Base-by-base conservation (phyloP, 2,113 vertebrate species). In the Burhinus oedicnemus region DNA sequence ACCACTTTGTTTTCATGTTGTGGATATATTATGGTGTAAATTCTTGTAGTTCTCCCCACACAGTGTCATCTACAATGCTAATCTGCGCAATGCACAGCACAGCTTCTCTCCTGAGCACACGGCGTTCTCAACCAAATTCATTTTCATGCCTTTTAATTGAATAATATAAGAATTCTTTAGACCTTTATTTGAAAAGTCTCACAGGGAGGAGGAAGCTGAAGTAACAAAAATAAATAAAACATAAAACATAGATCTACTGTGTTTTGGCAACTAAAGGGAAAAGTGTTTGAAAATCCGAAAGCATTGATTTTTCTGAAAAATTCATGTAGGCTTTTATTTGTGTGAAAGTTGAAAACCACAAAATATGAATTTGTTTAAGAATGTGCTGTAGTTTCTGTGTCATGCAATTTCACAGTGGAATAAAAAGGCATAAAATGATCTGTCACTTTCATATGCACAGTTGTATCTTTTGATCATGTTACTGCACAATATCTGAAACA, bases 371-470 rank as follows among this genome's bases (percentile, higher is more conserved):
- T 91, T 96, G 93, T 94, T 96, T 81, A 93, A 94, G 84, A 96
- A 90, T 93, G 75, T 97, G 84, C 91, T 95, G 81, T 97, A 95
- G 95, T 91, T 95, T 85, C 91, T 95, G 82, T 96, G 81, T 93
- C 75, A 89, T 97, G 94, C 93, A 94, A 97, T 96, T 97, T 97
- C 97, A 97, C 96, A 96, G 94, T 95, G 95, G 86, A 94, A 86
- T 93, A 42, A 94, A 91, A 95, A 96, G 87, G 91, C 94, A 86
- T 93, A 93, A 97, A 97, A 97, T 92, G 95, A 97, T 97, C 66
- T 89, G 86, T 96, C 93, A 57, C 90, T 92, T 95, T 87, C 78
- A 16, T 87, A 77, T 95, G 89, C 94, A 93, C 89, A 83, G 89
- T 96, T 87, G 62, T 92, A 92, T 93, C 84, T 96, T 92, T 96